Evolutionary conservation across 2,797 vertebrate genomes (phyloP), one percentile per base, ranked within the genome.

Genomic region (Megaceryle alcyon): DNA sequence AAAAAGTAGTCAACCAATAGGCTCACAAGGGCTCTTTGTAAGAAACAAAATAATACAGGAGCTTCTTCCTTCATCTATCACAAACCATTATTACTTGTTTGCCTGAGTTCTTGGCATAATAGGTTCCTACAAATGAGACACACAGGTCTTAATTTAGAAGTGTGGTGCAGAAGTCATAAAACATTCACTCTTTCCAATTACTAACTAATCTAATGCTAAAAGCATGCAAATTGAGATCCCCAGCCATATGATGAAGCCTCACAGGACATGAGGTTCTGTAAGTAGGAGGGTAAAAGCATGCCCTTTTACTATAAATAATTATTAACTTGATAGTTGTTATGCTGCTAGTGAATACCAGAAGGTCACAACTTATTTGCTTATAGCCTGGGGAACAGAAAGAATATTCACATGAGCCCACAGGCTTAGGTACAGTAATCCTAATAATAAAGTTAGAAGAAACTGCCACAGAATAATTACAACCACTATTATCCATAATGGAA

Each of bases 131-230:
- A 93, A 96, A 94, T 70, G 33, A 93, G 63, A 87, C 72, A 90
- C 65, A 65, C 13, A 83, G 56, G 73, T 88, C 91, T 90, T 90
- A 88, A 94, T 93, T 90, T 88, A 94, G 70, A 94, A 76, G 80
- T 82, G 79, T 39, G 25, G 16, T 51, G 48, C 56, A 92, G 63
- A 96, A 96, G 87, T 88, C 73, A 92, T 88, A 88, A 70, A 92
- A 82, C 80, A 93, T 79, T 90, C 80, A 44, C 63, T 96, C 61
- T 92, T 96, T 43, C 72, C 84, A 95, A 89, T 91, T 92, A 94
- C 61, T 75, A 95, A 87, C 78, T 92, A 94, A 95, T 82, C 88
- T 86, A 94, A 87, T 87, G 82, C 87, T 93, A 88, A 96, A 96
- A 94, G 80, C 85, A 94, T 92, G 89, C 87, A 97, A 95, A 96